Base-by-base conservation (phyloP, 2,797 vertebrate species). In the Gallinago stenura region DNA sequence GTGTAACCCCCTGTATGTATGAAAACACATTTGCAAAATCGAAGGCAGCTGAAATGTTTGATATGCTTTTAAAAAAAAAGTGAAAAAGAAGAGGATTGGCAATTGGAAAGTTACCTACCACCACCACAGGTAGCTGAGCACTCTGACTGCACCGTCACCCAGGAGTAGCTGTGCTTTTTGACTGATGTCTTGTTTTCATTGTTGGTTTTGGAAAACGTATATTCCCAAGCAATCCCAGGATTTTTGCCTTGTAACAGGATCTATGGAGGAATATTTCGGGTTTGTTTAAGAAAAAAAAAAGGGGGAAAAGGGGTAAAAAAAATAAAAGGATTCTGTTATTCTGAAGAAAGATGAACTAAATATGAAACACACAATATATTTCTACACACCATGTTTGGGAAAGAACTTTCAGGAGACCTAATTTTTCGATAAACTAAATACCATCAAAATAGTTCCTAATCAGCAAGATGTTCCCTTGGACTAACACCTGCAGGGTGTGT, bases 191-290 rank as follows among this genome's bases (percentile, higher is more conserved):
- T 98, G 53, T 97, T 98, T 80, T 97, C 98, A 28, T 54, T 95
- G 93, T 95, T 95, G 21, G 85, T 97, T 94, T 98, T 98, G 46
- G 99, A 98, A 95, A 99, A 97, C 0, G 99, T 98, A 66, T 99
- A 99, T 97, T 99, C 99, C 99, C 99, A 99, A 50, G 98, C 80
- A 83, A 99, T 98, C 4, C 99, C 99, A 1, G 98, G 99, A 96
- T 99, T 99, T 98, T 98, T 99, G 92, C 99, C 99, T 98, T 99
- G 99, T 88, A 99, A 98, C 37, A 99, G 98, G 90, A 99, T 98
- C 99, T 99, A 87, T 37, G 96, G 9, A 79, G 31, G 10, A 26
- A 18, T 62, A 54, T 82, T 92, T 37, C 17, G 37, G 22, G 7
- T 31, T 95, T 62, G 17, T 28, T 71, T 13, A 10, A 58, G 46